These are phyloP conservation scores for Anthopleura xanthogrammica DNA, from an alignment of 92 coral and sea anemone genomes.

Conservation along the genomic window DNA sequence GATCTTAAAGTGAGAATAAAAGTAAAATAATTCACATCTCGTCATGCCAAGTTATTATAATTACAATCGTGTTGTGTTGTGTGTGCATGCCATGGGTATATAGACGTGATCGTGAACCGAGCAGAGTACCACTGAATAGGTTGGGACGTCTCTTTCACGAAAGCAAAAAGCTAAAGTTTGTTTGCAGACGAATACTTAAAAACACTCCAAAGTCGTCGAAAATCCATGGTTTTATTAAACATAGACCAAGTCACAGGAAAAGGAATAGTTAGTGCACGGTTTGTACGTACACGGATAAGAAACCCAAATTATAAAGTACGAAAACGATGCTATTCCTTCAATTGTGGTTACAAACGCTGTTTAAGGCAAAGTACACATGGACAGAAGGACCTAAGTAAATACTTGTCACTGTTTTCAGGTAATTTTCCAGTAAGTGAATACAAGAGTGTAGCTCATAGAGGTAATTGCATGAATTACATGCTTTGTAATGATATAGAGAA, in stretches of 20 bases:
- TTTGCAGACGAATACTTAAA: slow-evolving; percentile 12
- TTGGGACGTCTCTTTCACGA: slow-evolving; percentile 35
- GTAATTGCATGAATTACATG: slow-evolving; percentile 12
- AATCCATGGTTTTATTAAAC: slow-evolving; percentile 35
- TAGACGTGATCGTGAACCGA: slow-evolving; percentile 46
- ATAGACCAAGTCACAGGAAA: not conserved
- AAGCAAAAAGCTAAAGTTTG: slow-evolving; percentile 32
- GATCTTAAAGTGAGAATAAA: no score
- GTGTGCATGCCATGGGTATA: slow-evolving; percentile 34
- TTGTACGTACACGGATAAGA: not conserved
- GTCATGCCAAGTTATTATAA: not conserved
- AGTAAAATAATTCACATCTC: no score
- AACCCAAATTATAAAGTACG: not conserved
- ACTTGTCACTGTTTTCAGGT: slow-evolving; percentile 16
- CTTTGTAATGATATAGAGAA: no score
- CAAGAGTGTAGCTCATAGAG: slow-evolving; percentile 15
- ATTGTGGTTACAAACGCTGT: not conserved
- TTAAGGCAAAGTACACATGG: not conserved
- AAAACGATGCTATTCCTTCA: not conserved
- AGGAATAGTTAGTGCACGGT: not conserved
- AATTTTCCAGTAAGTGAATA: slow-evolving; percentile 3
- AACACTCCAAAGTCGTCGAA: slow-evolving; percentile 45
- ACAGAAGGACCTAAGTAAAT: not conserved
- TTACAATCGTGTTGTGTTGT: slow-evolving; percentile 41
- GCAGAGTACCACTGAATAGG: slow-evolving; percentile 40